Evolutionary conservation across 2,888 invertebrate genomes (phyloP).

Genomic region (Ophioninae sp.): DNA sequence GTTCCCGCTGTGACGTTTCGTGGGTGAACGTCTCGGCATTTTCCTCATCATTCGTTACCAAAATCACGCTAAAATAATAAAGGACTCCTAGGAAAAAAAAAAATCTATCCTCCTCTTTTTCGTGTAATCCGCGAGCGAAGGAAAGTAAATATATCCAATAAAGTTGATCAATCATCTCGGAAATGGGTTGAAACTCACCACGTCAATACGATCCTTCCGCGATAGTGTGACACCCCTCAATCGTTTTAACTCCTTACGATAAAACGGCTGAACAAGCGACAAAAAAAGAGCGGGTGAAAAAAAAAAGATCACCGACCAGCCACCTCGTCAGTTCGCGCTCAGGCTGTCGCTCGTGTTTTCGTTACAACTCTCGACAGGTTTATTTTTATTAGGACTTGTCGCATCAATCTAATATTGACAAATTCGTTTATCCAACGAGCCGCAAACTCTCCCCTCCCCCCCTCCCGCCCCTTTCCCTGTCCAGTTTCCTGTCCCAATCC

Average conservation of each 20-base stretch:
- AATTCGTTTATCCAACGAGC: conserved; percentile 57
- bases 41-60: neutral
- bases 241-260: neutral
- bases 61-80: neutral
- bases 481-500: no score
- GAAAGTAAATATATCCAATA: neutral
- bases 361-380: conserved; percentile 55
- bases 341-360: conserved; percentile 7
- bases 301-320: conserved; percentile 7
- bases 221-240: neutral
- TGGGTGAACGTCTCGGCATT: neutral
- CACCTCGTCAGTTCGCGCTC: conserved; percentile 8
- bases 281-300: neutral
- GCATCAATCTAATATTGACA: conserved; percentile 62
- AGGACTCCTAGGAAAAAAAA: neutral
- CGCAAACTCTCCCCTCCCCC: neutral
- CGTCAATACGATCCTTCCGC: neutral
- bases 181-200: neutral
- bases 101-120: neutral
- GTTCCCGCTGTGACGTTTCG: neutral
- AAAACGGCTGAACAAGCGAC: neutral
- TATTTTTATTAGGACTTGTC: conserved; percentile 63
- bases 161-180: neutral
- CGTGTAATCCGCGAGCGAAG: neutral
- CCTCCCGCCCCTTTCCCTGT: neutral